Conservation (phyloP, 1,140 invertebrate species). For the Bombus confusus region DNA sequence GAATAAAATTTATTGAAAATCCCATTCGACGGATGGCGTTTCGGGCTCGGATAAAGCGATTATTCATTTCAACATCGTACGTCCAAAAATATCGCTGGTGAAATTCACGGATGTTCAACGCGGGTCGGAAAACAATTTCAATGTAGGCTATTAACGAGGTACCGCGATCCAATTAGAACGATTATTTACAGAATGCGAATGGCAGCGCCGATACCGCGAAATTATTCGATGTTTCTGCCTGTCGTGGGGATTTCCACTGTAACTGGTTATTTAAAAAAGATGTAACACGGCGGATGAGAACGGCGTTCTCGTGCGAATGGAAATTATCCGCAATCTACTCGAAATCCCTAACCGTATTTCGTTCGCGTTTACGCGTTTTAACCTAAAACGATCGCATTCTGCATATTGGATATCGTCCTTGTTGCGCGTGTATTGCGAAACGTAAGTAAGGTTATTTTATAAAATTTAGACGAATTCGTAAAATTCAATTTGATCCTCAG, state of each 20-base stretch:
- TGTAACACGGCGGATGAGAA: background rate
- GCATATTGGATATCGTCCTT: background rate
- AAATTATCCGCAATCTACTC: background rate
- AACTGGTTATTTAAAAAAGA: conserved; percentile 1
- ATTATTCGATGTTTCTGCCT: conserved; percentile 24
- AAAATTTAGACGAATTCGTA: too few species aligned
- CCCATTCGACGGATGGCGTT: background rate
- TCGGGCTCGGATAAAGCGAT: background rate
- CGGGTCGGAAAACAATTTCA: conserved; percentile 7
- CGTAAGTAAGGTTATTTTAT: too few species aligned
- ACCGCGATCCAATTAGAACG: conserved; percentile 17
- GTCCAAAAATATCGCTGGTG: conserved; percentile 2
- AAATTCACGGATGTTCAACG: background rate
- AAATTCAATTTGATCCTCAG: too few species aligned
- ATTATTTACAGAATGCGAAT: conserved; percentile 33
- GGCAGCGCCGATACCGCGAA: background rate
- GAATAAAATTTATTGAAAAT: conserved; percentile 2
- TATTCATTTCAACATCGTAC: background rate
- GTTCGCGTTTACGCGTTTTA: background rate
- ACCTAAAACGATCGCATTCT: background rate
- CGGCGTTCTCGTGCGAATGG: background rate
- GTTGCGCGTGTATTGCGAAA: background rate
- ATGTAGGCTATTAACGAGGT: conserved; percentile 18
- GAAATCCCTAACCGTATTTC: background rate
- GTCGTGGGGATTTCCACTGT: background rate